Evolutionary conservation across 2,888 invertebrate genomes (phyloP).

Genomic region (Andrena fulva): DNA sequence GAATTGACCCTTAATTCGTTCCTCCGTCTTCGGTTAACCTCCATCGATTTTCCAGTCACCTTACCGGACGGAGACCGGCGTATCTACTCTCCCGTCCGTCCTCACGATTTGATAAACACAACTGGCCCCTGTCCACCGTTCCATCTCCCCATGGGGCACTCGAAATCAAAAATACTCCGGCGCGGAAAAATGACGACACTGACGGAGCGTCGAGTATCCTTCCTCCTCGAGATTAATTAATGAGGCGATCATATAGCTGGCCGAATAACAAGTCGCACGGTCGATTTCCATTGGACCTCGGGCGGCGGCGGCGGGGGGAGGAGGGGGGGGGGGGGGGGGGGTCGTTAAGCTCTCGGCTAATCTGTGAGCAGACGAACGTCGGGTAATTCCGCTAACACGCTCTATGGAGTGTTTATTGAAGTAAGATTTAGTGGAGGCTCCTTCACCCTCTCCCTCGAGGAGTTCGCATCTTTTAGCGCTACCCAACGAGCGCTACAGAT

Average conservation of each 20-base stretch:
- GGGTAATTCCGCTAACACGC: constrained; percentile 44
- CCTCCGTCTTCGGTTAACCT: neutral
- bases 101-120: no score
- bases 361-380: constrained; percentile 36
- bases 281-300: constrained; percentile 35
- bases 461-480: constrained; percentile 25
- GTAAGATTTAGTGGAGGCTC: constrained; percentile 37
- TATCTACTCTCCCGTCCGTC: no score
- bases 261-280: constrained; percentile 36
- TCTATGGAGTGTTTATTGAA: constrained; percentile 57
- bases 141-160: no score
- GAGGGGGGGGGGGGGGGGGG: neutral
- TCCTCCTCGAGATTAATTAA: constrained; percentile 25
- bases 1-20: constrained; percentile 21
- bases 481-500: constrained; percentile 1
- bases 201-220: constrained; percentile 3
- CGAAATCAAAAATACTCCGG: no score
- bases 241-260: constrained; percentile 27
- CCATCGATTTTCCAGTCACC: neutral
- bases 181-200: no score
- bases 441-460: neutral
- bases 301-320: neutral
- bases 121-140: no score
- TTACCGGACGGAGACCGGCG: neutral
- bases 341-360: constrained; percentile 51